A percentile compares a stretch with the other conserved stretches of the same genome.
These are phyloP conservation scores for Cyphomyrmex costatus DNA, from an alignment of 1,140 invertebrate genomes.

Conservation along the genomic window DNA sequence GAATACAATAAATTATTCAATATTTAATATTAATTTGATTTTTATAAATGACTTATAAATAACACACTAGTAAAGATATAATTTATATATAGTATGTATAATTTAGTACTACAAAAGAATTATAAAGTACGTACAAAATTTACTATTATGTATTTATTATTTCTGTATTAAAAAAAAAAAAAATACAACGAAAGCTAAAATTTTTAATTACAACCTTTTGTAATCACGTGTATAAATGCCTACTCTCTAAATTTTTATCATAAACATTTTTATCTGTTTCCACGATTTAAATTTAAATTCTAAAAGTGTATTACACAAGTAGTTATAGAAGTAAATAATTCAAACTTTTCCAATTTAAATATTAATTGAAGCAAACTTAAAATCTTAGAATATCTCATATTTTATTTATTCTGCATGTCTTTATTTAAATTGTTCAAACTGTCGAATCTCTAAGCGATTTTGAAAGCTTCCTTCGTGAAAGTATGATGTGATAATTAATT, in stretches of 20 bases:
- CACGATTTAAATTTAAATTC: not conserved
- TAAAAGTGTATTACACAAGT: not conserved
- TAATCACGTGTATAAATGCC: no score
- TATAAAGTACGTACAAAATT: not conserved
- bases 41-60: not conserved
- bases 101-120: not conserved
- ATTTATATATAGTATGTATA: no score
- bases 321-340: not conserved
- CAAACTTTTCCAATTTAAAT: not conserved
- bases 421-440: not conserved
- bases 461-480: not conserved
- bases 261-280: not conserved
- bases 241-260: no score
- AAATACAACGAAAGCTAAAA: no score
- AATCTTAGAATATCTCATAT: not conserved
- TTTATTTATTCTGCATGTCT: not conserved
- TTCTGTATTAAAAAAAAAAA: no score
- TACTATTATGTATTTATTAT: not conserved
- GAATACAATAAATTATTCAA: not conserved
- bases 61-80: not conserved
- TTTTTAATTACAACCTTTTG: no score
- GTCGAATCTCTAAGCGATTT: slow-evolving; percentile 1
- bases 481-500: slow-evolving; percentile 47
- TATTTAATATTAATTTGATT: not conserved
- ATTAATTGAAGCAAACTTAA: not conserved